Evolutionary conservation across 2,113 vertebrate genomes (phyloP).

Genomic region (Catharus fuscescens): DNA sequence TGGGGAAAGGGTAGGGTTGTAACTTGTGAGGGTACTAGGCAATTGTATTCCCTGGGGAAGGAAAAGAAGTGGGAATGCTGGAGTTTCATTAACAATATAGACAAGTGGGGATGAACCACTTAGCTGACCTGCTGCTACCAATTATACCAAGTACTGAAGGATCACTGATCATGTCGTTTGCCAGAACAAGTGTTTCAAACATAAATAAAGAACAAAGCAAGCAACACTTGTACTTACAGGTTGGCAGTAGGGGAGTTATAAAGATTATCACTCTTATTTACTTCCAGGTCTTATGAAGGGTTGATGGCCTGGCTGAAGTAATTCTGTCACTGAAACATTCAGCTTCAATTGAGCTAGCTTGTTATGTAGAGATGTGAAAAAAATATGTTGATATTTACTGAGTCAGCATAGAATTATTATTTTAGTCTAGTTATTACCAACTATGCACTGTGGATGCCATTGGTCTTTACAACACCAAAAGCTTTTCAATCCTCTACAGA

Average conservation of each 20-base stretch:
- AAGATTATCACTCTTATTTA: not conserved
- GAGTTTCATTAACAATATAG: not conserved
- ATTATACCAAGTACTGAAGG: not conserved
- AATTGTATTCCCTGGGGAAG: not conserved
- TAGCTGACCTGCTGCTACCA: not conserved
- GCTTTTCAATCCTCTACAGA: not conserved
- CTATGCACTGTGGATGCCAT: rapidly evolving
- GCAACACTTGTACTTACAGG: not conserved
- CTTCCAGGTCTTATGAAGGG: not conserved
- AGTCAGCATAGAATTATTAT: not conserved
- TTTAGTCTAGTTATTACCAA: not conserved
- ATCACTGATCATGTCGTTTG: not conserved
- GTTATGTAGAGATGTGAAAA: not conserved
- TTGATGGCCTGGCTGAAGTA: not conserved
- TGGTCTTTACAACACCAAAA: not conserved
- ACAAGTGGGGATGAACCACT: not conserved
- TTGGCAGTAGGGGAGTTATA: not conserved
- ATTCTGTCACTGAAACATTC: not conserved
- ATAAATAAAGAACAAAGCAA: not conserved
- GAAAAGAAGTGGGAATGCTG: not conserved
- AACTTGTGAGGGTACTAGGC: not conserved
- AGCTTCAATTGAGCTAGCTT: not conserved
- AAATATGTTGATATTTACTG: not conserved
- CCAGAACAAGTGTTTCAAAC: not conserved
- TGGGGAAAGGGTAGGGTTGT: not conserved